Conservation (phyloP, 2,797 vertebrate species). For the Pangasius djambal region DNA sequence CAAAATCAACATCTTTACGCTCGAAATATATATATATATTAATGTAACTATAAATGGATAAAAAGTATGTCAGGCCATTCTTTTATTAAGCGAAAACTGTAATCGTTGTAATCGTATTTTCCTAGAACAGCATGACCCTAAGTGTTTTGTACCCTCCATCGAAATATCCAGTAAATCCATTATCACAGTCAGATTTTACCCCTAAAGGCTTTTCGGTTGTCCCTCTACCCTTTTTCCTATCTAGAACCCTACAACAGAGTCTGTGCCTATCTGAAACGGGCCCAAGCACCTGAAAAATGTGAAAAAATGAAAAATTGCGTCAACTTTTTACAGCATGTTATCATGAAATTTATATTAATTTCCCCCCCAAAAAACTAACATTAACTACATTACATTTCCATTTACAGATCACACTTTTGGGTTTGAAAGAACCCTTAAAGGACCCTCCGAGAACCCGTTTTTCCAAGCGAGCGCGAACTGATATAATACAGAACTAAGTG, state of each 20-base stretch:
- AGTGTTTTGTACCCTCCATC: no score
- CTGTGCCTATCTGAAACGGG: background rate
- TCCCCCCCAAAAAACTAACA: background rate
- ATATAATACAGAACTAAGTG: background rate
- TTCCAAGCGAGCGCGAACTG: no score
- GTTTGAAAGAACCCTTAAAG: background rate
- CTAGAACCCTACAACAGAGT: background rate
- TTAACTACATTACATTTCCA: no score
- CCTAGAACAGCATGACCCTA: background rate
- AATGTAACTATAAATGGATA: background rate
- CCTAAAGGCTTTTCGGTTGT: background rate
- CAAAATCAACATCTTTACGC: constrained; percentile 10
- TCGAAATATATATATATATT: background rate
- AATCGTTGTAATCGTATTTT: background rate
- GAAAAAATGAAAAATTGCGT: no score
- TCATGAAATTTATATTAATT: background rate
- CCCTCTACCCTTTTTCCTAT: background rate
- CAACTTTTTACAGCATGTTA: background rate
- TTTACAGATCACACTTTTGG: background rate
- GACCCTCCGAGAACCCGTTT: background rate
- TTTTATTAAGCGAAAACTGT: background rate
- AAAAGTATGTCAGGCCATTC: background rate
- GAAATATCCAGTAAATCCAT: background rate
- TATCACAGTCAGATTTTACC: no score
- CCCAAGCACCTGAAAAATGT: background rate